Evolutionary conservation across 2,888 invertebrate species (phyloP).

Genomic region (Dusona sp.): DNA sequence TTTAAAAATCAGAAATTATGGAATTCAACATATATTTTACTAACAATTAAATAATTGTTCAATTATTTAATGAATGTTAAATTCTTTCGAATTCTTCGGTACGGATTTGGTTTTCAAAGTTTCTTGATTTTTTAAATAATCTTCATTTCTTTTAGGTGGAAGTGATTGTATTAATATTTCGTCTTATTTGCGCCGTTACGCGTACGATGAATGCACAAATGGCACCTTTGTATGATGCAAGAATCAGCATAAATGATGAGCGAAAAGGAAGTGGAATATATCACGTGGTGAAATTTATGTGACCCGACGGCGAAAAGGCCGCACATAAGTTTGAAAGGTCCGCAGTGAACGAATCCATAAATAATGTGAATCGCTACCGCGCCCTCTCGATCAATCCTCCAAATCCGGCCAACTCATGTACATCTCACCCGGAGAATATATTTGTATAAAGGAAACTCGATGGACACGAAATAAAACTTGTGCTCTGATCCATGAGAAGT

Average conservation of each 20-base stretch:
- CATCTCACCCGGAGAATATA: constrained; percentile 34
- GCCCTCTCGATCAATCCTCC: constrained; percentile 47
- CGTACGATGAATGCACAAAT: background rate
- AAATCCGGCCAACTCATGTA: constrained; percentile 35
- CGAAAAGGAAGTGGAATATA: constrained; percentile 47
- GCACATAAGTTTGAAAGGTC: constrained; percentile 25
- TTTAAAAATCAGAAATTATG: no score
- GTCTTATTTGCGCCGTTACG: no score
- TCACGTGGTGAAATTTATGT: constrained; percentile 51
- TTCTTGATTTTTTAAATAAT: background rate
- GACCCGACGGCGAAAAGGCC: constrained; percentile 33
- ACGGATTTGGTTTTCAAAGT: no score
- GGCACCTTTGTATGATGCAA: background rate
- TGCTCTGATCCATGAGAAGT: background rate
- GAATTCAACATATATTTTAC: no score
- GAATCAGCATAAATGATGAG: constrained; percentile 15
- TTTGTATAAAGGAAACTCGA: background rate
- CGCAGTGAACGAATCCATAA: constrained; percentile 50
- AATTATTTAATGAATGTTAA: no score
- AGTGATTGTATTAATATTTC: no score
- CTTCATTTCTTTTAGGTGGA: no score
- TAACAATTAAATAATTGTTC: no score
- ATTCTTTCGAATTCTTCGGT: background rate
- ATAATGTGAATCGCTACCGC: constrained; percentile 44
- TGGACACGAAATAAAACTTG: constrained; percentile 11